These are phyloP conservation scores for Helicoverpa armigera DNA, from an alignment of 1,140 invertebrate genomes.

Conservation along the genomic window DNA sequence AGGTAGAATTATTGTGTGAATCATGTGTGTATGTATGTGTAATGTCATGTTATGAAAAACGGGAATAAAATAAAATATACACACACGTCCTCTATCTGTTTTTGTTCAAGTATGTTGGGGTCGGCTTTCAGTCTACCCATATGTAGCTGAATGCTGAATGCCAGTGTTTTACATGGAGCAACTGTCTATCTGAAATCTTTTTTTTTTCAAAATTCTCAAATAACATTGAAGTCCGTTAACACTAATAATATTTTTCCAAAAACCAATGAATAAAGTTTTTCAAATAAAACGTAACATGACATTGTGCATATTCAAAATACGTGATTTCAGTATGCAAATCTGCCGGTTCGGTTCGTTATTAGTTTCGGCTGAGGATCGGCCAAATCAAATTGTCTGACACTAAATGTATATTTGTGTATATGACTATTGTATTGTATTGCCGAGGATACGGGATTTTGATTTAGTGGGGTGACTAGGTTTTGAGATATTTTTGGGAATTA, in stretches of 20 bases:
- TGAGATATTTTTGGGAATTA: neutral
- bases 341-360: neutral
- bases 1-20: no score
- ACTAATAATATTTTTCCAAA: no score
- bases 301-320: slow-evolving; percentile 20
- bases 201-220: no score
- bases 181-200: no score
- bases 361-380: neutral
- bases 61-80: no score
- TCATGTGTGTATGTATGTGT: no score
- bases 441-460: neutral
- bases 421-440: neutral
- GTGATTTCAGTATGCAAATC: slow-evolving; percentile 41
- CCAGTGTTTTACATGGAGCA: neutral
- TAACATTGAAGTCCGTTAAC: no score
- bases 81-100: no score
- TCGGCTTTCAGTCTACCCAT: neutral
- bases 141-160: neutral
- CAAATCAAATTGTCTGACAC: neutral
- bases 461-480: neutral
- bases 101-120: neutral
- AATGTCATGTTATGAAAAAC: no score
- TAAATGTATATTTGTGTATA: neutral
- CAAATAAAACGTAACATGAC: neutral
- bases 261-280: neutral